These are phyloP conservation scores for Machaerirhynchus nigripectus DNA, from an alignment of 2,113 vertebrate genomes.

Conservation along the genomic window DNA sequence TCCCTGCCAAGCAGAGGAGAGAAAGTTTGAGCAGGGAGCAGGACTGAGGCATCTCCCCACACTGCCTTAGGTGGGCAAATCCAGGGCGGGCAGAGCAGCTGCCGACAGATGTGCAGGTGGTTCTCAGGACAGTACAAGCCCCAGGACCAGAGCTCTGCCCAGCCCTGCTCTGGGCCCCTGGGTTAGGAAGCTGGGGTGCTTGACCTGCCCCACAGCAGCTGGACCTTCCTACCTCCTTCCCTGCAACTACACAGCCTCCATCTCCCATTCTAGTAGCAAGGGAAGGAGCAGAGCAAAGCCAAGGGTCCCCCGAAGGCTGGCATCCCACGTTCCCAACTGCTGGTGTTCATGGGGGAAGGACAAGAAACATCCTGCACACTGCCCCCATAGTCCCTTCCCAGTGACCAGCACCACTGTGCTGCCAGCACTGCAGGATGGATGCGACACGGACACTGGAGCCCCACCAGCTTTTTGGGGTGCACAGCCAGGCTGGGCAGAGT, in stretches of 20 bases:
- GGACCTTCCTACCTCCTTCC: not conserved
- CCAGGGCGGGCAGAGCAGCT: not conserved
- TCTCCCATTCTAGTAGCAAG: not conserved
- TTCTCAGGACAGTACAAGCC: not conserved
- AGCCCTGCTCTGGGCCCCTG: not conserved
- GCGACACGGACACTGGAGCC: accelerated
- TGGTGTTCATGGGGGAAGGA: not conserved
- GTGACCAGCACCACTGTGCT: not conserved
- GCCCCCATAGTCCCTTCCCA: not conserved
- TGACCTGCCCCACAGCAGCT: not conserved
- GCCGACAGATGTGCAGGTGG: not conserved
- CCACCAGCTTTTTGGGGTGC: not conserved
- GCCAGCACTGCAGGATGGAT: not conserved
- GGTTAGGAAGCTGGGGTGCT: not conserved
- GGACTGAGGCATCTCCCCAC: not conserved
- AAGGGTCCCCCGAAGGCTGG: not conserved
- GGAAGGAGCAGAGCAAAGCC: not conserved
- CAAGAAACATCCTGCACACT: not conserved
- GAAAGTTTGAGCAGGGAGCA: not conserved
- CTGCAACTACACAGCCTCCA: not conserved
- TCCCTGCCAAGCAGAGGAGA: not conserved
- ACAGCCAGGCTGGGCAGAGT: not conserved
- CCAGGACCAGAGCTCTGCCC: not conserved
- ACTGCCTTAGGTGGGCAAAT: not conserved
- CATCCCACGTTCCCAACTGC: not conserved